Percentiles rank a stretch among this genome's conserved stretches.
phyloP scores from a whole-genome alignment of 2,797 vertebrate species.

The Siniperca undulata region DNA sequence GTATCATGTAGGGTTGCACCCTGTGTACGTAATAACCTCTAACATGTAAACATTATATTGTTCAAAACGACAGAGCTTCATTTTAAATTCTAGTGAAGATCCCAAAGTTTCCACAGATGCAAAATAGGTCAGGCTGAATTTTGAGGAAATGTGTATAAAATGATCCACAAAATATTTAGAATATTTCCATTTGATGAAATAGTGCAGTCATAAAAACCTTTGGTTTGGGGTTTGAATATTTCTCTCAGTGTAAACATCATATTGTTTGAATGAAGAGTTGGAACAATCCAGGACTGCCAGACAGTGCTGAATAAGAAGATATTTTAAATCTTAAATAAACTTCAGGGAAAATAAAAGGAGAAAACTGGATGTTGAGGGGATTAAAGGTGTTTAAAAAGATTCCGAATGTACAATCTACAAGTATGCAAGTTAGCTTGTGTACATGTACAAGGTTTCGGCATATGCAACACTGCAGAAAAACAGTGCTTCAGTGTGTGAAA shows the following conservation, averaged over 20 bases:
- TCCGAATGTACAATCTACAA: neutral
- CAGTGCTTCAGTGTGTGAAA: constrained; percentile 60
- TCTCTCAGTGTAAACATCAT: constrained; percentile 5
- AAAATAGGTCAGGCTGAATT: constrained; percentile 9
- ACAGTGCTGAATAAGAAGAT: neutral
- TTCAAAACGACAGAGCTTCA: constrained; percentile 9
- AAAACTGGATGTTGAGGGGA: neutral
- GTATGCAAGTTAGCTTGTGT: constrained; percentile 6
- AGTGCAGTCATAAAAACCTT: neutral
- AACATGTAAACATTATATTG: neutral
- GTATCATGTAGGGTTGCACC: neutral
- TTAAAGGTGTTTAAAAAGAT: constrained; percentile 1
- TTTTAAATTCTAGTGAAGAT: constrained; percentile 3
- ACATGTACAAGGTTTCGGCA: constrained; percentile 23
- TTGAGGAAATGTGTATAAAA: constrained; percentile 9
- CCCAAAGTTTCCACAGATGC: constrained; percentile 9
- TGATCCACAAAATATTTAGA: neutral
- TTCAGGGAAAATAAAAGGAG: neutral
- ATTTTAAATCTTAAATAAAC: neutral
- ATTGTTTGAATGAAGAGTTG: neutral
- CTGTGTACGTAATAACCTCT: neutral
- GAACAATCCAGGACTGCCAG: neutral
- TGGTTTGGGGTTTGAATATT: neutral
- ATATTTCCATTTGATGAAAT: constrained; percentile 6
- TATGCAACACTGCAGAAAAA: constrained; percentile 44